phyloP scores from a whole-genome alignment of 2,113 vertebrate genomes.

The Solenodon paradoxus region DNA sequence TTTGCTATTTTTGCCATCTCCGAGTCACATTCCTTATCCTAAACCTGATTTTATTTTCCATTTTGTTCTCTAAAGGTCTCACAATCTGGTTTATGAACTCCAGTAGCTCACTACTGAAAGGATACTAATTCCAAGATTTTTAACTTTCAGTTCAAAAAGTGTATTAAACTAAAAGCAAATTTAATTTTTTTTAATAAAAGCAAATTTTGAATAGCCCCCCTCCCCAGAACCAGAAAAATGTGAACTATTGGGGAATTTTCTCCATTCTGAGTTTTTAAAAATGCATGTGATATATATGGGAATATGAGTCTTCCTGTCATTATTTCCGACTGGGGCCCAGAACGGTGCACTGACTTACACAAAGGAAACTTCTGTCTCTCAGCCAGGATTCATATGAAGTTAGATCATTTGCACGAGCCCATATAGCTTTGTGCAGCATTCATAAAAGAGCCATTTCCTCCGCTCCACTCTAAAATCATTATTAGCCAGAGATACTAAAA shows the following conservation, averaged over 20 bases:
- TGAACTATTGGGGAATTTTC: neutral
- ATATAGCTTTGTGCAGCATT: neutral
- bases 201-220: constrained; percentile 14
- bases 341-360: neutral
- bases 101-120: neutral
- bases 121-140: neutral
- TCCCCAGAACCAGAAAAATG: neutral
- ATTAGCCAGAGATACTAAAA: constrained; percentile 9
- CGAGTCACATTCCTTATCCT: constrained; percentile 14
- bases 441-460: constrained; percentile 49
- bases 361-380: constrained; percentile 3
- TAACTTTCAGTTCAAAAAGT: neutral
- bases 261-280: neutral
- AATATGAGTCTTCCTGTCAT: neutral
- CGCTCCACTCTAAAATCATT: constrained; percentile 16
- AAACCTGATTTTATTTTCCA: constrained; percentile 41
- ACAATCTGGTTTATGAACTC: neutral
- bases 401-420: neutral
- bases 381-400: neutral
- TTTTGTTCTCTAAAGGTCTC: neutral
- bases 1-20: constrained; percentile 24
- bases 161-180: neutral
- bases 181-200: neutral
- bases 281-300: neutral
- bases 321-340: neutral